Conservation (phyloP, 2,797 vertebrate species). For the Neoniphon sammara region DNA sequence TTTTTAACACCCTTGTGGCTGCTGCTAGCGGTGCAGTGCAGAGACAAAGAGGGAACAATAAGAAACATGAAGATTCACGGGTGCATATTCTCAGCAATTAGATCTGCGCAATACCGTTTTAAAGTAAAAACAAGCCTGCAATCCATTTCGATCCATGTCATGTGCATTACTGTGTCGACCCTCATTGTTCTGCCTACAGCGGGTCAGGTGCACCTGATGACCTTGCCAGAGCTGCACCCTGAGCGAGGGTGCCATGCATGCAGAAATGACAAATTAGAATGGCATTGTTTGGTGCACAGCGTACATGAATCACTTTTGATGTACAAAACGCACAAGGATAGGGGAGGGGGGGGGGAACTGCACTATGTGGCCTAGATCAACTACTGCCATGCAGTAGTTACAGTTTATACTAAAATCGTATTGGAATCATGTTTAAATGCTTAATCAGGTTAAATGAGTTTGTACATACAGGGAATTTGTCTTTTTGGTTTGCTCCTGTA, state of each 20-base stretch:
- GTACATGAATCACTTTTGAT: constrained; percentile 64
- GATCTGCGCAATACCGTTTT: constrained; percentile 14
- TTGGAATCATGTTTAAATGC: too few species aligned
- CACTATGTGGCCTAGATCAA: constrained; percentile 37
- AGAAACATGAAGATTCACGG: constrained; percentile 5
- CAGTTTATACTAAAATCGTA: constrained; percentile 16
- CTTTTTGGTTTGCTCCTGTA: too few species aligned
- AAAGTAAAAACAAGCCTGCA: constrained; percentile 50
- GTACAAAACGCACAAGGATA: constrained; percentile 38
- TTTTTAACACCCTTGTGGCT: constrained; percentile 33
- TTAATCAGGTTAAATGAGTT: too few species aligned
- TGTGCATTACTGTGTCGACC: constrained; percentile 55
- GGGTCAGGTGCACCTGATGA: constrained; percentile 61
- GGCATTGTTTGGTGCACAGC: constrained; percentile 57
- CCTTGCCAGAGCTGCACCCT: constrained; percentile 58
- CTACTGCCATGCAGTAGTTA: constrained; percentile 4
- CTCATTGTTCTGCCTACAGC: constrained; percentile 56
- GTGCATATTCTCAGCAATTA: constrained; percentile 15
- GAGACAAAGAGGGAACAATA: constrained; percentile 25
- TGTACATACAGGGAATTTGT: too few species aligned
- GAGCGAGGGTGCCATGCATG: constrained; percentile 56
- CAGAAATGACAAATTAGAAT: constrained; percentile 76
- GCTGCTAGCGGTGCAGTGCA: background rate
- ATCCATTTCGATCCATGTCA: constrained; percentile 63
- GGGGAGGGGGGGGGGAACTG: constrained; percentile 8